These are phyloP conservation scores for Cnemophilus loriae DNA, from an alignment of 2,113 vertebrate genomes.

Conservation along the genomic window DNA sequence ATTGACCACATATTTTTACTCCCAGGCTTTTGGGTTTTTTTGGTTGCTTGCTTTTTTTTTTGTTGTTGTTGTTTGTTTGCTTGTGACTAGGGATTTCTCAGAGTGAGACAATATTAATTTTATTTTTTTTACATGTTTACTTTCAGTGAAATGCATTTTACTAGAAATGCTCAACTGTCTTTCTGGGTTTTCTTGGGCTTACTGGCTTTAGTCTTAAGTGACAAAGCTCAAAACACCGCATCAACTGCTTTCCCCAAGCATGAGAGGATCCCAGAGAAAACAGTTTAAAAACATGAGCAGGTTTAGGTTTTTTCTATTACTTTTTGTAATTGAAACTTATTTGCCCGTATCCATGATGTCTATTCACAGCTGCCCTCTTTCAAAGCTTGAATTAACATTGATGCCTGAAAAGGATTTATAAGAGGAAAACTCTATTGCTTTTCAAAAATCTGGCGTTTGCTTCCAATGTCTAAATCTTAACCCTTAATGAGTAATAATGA, in stretches of 20 bases:
- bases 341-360: background rate
- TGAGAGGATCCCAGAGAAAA: background rate
- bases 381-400: background rate
- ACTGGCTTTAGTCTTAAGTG: background rate
- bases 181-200: background rate
- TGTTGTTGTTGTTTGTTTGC: background rate
- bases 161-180: background rate
- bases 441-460: background rate
- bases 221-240: background rate
- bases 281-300: background rate
- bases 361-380: background rate
- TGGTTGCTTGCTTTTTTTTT: no score
- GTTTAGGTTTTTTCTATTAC: background rate
- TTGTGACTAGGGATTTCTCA: background rate
- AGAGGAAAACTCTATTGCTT: background rate
- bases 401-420: slow-evolving; percentile 7
- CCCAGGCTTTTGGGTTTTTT: no score
- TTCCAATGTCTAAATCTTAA: slow-evolving; percentile 35
- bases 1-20: background rate
- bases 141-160: background rate
- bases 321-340: background rate
- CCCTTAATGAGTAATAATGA: slow-evolving; percentile 52
- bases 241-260: background rate
- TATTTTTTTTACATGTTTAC: background rate
- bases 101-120: background rate